Conservation (phyloP, 2,888 invertebrate species). For the Blera fallax region DNA sequence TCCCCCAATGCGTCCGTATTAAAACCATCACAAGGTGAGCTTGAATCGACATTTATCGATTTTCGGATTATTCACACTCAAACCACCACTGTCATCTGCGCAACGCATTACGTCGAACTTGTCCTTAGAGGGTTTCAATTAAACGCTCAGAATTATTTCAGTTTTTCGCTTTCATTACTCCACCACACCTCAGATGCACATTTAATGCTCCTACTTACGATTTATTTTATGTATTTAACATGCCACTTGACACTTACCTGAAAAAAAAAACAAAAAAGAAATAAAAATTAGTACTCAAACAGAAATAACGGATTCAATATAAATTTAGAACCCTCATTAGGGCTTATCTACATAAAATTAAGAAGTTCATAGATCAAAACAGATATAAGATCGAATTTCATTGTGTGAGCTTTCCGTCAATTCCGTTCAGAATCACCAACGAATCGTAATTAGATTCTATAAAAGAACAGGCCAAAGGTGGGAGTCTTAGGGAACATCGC, state of each 20-base stretch:
- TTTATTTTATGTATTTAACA: neutral
- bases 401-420: slow-evolving; percentile 4
- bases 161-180: neutral
- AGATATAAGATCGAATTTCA: slow-evolving; percentile 23
- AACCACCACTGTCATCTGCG: neutral
- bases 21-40: slow-evolving; percentile 63
- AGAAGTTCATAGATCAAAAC: slow-evolving; percentile 15
- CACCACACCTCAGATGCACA: neutral
- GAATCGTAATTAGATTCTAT: slow-evolving; percentile 2
- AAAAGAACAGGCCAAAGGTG: slow-evolving; percentile 33
- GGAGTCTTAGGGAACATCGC: slow-evolving; percentile 19
- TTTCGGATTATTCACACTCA: slow-evolving; percentile 39
- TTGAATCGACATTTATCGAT: slow-evolving; percentile 58
- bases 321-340: slow-evolving; percentile 15
- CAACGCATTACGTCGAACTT: slow-evolving; percentile 28
- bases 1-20: slow-evolving; percentile 1
- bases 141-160: slow-evolving; percentile 30
- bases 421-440: slow-evolving; percentile 27
- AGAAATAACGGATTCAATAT: neutral
- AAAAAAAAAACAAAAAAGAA: slow-evolving; percentile 20
- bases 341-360: slow-evolving; percentile 15
- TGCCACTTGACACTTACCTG: slow-evolving; percentile 51
- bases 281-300: slow-evolving; percentile 20
- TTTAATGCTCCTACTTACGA: slow-evolving; percentile 36
- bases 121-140: slow-evolving; percentile 62